Evolutionary conservation across 2,797 vertebrate species (phyloP), one percentile per base, ranked within the genome.

Genomic region (Pseudomugil gertrudae): DNA sequence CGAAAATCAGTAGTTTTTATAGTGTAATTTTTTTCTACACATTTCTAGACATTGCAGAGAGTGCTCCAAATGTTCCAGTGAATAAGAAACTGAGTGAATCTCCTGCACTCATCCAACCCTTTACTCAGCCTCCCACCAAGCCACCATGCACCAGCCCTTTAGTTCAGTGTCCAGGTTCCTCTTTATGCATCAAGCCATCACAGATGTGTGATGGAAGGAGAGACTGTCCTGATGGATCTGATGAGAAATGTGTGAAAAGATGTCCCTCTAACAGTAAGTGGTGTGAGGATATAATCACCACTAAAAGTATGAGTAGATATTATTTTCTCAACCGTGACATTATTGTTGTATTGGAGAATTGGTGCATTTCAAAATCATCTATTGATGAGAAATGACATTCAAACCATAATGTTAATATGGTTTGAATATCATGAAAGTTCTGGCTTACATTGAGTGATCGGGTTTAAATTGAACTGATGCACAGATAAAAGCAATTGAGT

Each of bases 211-310:
- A 96, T 23, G 95, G 95, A 13, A 92, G 83, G 23, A 82, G n/a
- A 23, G 95, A 96, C 84, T 96, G 95, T 43, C 76, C 71, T 0
- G 95, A 96, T 72, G 95, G 94, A 23, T 95, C 92, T 1, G 95
- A 96, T 76, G 95, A 96, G 71, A 87, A 93, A 0, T 96, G 95
- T 13, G 15, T 88, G 3, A 78, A 66, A 58, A 63, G 75, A 66
- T 97, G 95, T 35, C 87, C 76, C 8, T 69, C 72, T 2, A 76
- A 73, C 83, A 93, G 95, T 96, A 84, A 72, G 76, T 40, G 19
- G 19, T 43, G 17, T 19, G 6, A 40, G 7, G 15, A 19, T 40
- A 19, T 38, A 38, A 17, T 38, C 36, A 38, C 14, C 14, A 15
- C 14, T 4, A 36, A 13, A 36, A 13, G 33, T 35, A 9, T 35